Conservation (phyloP, 2,888 invertebrate species). For the Gisinianus flammeolus region DNA sequence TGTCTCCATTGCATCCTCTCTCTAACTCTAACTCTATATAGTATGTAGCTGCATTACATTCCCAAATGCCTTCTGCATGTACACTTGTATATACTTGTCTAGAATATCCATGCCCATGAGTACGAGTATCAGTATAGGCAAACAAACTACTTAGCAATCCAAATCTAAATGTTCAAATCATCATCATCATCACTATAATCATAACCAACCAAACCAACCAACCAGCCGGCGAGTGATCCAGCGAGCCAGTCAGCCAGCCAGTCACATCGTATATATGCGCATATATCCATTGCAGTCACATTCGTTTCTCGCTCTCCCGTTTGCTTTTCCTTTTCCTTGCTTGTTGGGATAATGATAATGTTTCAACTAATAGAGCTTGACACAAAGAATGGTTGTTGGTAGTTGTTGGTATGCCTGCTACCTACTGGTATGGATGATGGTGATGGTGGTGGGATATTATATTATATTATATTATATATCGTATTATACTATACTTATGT, state of each 20-base stretch:
- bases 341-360: slow-evolving; percentile 13
- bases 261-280: no score
- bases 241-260: no score
- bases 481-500: neutral
- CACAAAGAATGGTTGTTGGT: slow-evolving; percentile 13
- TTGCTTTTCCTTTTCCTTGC: neutral
- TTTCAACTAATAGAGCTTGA: slow-evolving; percentile 29
- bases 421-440: no score
- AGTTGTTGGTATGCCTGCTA: neutral
- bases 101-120: no score
- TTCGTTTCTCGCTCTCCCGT: neutral
- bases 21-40: neutral
- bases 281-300: neutral
- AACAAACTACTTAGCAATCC: slow-evolving; percentile 30
- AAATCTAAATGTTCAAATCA: slow-evolving; percentile 14
- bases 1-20: neutral
- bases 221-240: no score
- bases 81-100: no score
- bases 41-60: no score
- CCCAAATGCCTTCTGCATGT: no score
- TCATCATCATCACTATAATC: neutral
- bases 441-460: no score
- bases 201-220: no score
- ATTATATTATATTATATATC: no score
- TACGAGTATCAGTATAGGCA: no score